These are phyloP conservation scores for Epsilonema sp. DNA, from an alignment of 2,888 invertebrate species.

Conservation along the genomic window DNA sequence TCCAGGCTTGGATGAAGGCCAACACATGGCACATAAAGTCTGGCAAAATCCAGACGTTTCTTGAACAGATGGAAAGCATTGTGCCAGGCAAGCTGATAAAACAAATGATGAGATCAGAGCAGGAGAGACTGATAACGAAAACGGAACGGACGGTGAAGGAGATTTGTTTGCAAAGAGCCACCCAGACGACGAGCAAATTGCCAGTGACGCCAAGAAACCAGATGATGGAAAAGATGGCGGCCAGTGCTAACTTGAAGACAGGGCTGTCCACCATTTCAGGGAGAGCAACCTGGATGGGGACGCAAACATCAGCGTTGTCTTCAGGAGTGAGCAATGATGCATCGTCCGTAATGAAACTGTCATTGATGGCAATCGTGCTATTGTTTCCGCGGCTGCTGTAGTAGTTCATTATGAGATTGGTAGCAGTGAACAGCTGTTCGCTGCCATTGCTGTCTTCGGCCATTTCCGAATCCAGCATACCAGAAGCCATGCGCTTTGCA, in stretches of 20 bases:
- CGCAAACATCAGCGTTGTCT: not conserved
- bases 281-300: not conserved
- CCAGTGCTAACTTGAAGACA: constrained; percentile 15
- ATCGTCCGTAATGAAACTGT: too few species aligned
- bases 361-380: too few species aligned
- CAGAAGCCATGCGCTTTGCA: too few species aligned
- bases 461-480: too few species aligned
- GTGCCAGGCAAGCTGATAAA: constrained; percentile 23
- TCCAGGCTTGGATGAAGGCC: constrained; percentile 20
- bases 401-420: too few species aligned
- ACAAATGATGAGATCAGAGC: constrained; percentile 15
- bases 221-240: constrained; percentile 20
- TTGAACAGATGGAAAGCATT: constrained; percentile 20
- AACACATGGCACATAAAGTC: constrained; percentile 19
- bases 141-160: constrained; percentile 20
- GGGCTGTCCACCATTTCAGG: constrained; percentile 14
- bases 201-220: constrained; percentile 22
- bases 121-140: constrained; percentile 14
- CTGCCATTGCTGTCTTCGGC: too few species aligned
- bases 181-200: constrained; percentile 16
- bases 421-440: too few species aligned
- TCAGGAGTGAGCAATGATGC: too few species aligned
- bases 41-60: constrained; percentile 25
- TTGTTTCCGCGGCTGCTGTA: too few species aligned
- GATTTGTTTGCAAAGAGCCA: constrained; percentile 12